Evolutionary conservation across 2,797 vertebrate species (phyloP).

Genomic region (Centropyge bicolor): DNA sequence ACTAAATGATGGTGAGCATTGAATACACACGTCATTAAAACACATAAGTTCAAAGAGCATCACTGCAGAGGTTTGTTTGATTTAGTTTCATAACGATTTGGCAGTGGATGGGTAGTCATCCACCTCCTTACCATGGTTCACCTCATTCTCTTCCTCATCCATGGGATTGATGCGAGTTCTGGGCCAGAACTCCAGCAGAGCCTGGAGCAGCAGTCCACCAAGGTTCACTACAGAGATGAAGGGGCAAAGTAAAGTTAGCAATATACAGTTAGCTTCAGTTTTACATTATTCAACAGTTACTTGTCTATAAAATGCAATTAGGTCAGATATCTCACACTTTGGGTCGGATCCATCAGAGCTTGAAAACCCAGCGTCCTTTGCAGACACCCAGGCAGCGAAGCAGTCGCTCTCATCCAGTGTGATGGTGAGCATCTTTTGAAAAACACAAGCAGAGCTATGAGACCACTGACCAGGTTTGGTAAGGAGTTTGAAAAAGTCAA

Average conservation of each 20-base stretch:
- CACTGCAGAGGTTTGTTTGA: not conserved
- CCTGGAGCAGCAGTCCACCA: constrained; percentile 96
- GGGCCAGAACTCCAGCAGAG: constrained; percentile 98
- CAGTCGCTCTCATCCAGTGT: constrained; percentile 98
- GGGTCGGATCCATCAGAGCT: constrained; percentile 98
- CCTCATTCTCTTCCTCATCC: constrained; percentile 98
- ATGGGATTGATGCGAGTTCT: constrained; percentile 96
- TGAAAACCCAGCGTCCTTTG: constrained; percentile 97
- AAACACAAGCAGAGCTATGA: not conserved
- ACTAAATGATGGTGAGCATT: not conserved
- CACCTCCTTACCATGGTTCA: constrained; percentile 91
- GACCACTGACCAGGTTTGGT: not conserved
- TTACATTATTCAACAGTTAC: not conserved
- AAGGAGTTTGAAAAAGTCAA: not conserved
- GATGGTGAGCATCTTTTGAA: constrained; percentile 95
- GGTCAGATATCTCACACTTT: constrained; percentile 87
- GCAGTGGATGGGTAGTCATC: not conserved
- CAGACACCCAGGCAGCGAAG: constrained; percentile 99
- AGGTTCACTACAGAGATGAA: constrained; percentile 90
- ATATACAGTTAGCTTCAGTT: not conserved
- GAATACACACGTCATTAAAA: not conserved
- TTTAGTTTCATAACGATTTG: not conserved
- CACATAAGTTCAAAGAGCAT: too few species aligned
- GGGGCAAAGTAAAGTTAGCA: not conserved
- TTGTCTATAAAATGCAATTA: not conserved